Evolutionary conservation across 2,888 invertebrate genomes (phyloP).

Genomic region (Ametastegia equiseti): DNA sequence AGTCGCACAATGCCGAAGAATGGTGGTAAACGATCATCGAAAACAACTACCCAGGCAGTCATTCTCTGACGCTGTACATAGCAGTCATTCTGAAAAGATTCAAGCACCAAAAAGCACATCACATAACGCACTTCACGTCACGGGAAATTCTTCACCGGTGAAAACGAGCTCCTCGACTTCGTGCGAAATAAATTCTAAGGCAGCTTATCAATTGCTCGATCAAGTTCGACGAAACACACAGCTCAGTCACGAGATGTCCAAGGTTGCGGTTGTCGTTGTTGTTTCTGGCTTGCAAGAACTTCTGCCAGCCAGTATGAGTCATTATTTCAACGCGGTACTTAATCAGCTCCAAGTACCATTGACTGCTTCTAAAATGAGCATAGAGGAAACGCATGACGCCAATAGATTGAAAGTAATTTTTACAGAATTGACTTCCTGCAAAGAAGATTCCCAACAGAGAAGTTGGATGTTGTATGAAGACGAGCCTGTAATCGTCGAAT

Average conservation of each 20-base stretch:
- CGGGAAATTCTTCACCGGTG: conserved; percentile 64
- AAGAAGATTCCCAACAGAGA: conserved; percentile 96
- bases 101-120: conserved; percentile 61
- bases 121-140: conserved; percentile 61
- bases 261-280: conserved; percentile 90
- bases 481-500: conserved; percentile 91
- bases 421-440: conserved; percentile 90
- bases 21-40: conserved; percentile 57
- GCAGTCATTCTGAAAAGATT: conserved; percentile 54
- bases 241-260: conserved; percentile 91
- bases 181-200: conserved; percentile 73
- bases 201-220: conserved; percentile 88
- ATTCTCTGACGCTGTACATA: conserved; percentile 62
- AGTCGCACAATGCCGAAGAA: conserved; percentile 49
- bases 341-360: conserved; percentile 81
- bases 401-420: conserved; percentile 90
- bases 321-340: conserved; percentile 79
- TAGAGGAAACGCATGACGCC: conserved; percentile 91
- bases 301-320: conserved; percentile 80
- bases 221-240: conserved; percentile 90
- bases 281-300: conserved; percentile 79
- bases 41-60: conserved; percentile 63
- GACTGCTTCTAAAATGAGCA: conserved; percentile 81
- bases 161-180: conserved; percentile 66
- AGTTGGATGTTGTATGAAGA: conserved; percentile 98